Evolutionary conservation across 1,140 invertebrate species (phyloP).

Genomic region (Ips typographus): DNA sequence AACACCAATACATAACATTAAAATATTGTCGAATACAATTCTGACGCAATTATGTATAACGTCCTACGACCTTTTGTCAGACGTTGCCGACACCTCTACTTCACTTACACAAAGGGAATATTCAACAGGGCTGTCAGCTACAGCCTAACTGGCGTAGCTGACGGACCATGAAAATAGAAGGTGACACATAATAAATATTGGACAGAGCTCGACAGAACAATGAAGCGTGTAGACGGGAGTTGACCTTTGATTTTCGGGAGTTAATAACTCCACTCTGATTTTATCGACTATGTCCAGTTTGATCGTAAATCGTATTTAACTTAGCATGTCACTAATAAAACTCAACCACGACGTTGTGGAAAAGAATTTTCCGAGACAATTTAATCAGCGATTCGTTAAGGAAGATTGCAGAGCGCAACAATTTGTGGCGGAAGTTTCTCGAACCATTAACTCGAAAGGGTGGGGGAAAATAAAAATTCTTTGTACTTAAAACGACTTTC

Average conservation of each 20-base stretch:
- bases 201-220: not conserved
- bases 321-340: no score
- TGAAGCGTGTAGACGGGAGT: not conserved
- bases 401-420: no score
- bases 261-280: not conserved
- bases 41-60: no score
- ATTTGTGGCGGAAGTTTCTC: no score
- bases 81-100: not conserved
- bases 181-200: not conserved
- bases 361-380: no score
- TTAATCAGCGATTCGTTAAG: no score
- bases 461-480: no score
- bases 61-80: not conserved
- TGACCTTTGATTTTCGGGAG: slow-evolving; percentile 1
- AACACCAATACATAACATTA: no score
- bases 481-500: no score
- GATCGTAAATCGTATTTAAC: not conserved
- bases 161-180: not conserved
- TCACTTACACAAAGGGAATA: not conserved
- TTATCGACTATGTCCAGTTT: not conserved
- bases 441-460: no score
- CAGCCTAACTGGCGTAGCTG: not conserved
- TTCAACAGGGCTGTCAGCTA: slow-evolving; percentile 5
- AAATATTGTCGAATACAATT: no score
- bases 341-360: no score